Conservation (phyloP, 2,888 invertebrate genomes). For the Macropis europaea region DNA sequence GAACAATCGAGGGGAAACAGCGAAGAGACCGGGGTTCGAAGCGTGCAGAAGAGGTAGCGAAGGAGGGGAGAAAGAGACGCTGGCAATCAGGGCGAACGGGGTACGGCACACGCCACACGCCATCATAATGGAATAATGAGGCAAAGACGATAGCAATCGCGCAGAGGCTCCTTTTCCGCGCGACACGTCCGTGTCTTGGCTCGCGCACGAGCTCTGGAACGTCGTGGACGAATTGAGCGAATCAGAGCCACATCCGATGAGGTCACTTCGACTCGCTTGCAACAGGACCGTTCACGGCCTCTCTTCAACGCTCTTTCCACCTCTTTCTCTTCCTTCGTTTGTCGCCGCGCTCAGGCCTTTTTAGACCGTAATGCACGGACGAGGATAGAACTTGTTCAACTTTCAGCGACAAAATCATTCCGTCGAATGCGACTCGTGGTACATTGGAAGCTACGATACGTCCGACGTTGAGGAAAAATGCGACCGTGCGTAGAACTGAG, state of each 20-base stretch:
- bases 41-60: slow-evolving; percentile 17
- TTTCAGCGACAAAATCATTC: no score
- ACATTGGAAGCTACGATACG: no score
- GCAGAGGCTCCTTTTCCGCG: slow-evolving; percentile 73
- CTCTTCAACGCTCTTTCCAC: slow-evolving; percentile 5
- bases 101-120: slow-evolving; percentile 79
- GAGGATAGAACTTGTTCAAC: no score
- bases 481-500: no score
- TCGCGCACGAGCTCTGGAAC: slow-evolving; percentile 53
- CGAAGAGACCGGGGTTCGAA: slow-evolving; percentile 8
- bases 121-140: slow-evolving; percentile 79
- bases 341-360: no score
- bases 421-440: no score
- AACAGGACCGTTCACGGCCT: slow-evolving; percentile 46
- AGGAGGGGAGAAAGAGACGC: slow-evolving; percentile 43
- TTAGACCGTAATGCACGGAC: no score
- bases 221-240: slow-evolving; percentile 77
- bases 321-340: neutral
- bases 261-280: slow-evolving; percentile 71
- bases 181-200: slow-evolving; percentile 58
- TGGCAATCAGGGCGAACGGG: slow-evolving; percentile 69
- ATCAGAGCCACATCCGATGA: slow-evolving; percentile 79
- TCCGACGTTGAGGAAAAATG: no score
- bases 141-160: slow-evolving; percentile 78
- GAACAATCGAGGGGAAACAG: slow-evolving; percentile 25